Evolutionary conservation across 1,140 invertebrate species (phyloP).

Genomic region (Drosophila novamexicana): DNA sequence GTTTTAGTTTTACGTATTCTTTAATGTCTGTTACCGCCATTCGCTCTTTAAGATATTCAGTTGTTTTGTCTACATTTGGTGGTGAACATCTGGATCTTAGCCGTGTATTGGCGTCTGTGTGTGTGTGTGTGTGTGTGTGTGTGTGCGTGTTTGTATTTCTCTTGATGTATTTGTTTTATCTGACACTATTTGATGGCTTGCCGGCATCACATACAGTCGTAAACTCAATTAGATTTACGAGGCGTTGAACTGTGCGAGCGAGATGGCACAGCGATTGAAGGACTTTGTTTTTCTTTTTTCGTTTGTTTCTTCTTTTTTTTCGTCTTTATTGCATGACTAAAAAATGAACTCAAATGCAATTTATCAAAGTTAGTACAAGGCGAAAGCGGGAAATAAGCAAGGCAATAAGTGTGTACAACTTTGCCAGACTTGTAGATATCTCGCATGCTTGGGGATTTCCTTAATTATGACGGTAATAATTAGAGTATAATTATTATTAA

Average conservation of each 20-base stretch:
- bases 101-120: constrained; percentile 6
- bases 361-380: constrained; percentile 36
- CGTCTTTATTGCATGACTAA: constrained; percentile 8
- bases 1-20: neutral
- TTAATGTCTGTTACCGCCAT: constrained; percentile 24
- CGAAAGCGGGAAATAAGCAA: neutral
- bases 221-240: constrained; percentile 60
- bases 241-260: constrained; percentile 61
- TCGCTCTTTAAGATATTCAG: constrained; percentile 17
- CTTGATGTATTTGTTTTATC: constrained; percentile 50
- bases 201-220: constrained; percentile 32
- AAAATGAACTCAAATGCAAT: constrained; percentile 44
- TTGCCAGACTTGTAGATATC: constrained; percentile 2
- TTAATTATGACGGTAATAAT: too few species aligned
- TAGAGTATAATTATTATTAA: too few species aligned
- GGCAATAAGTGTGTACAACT: neutral
- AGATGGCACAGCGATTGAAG: constrained; percentile 1
- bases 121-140: neutral
- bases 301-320: neutral
- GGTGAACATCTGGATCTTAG: constrained; percentile 24
- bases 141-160: constrained; percentile 10
- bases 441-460: neutral
- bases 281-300: neutral
- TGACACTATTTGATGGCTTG: constrained; percentile 47
- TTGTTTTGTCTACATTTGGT: constrained; percentile 17